A percentile compares a stretch with the other conserved stretches of the same genome.
phyloP scores from a whole-genome alignment of 2,888 invertebrate genomes.

The Ectemnius lituratus region DNA sequence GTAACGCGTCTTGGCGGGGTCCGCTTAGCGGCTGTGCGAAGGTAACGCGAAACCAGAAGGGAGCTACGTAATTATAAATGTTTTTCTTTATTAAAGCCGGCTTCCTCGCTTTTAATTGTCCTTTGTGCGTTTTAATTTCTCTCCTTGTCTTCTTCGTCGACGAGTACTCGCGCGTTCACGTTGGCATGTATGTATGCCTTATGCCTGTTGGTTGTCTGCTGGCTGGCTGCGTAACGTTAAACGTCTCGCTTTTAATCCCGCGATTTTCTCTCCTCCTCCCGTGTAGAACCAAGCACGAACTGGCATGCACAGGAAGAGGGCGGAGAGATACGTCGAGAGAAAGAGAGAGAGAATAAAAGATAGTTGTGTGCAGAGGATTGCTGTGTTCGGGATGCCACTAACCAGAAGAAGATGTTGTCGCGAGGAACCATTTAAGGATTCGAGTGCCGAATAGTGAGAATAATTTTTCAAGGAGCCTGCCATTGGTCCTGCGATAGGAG shows the following conservation, averaged over 20 bases:
- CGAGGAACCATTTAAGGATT: background rate
- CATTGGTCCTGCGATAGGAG: no score
- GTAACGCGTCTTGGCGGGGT: background rate
- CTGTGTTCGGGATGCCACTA: constrained; percentile 11
- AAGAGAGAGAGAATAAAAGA: constrained; percentile 13
- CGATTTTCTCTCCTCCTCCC: constrained; percentile 25
- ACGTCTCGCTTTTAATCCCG: constrained; percentile 49
- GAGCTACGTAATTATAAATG: constrained; percentile 21
- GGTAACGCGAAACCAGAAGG: constrained; percentile 6
- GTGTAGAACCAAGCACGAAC: constrained; percentile 12
- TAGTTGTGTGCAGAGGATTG: constrained; percentile 21
- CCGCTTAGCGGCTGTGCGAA: background rate
- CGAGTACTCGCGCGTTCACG: background rate
- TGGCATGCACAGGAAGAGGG: constrained; percentile 9
- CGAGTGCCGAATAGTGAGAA: no score
- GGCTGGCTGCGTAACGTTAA: constrained; percentile 47
- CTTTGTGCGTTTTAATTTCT: constrained; percentile 58
- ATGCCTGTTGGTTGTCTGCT: no score
- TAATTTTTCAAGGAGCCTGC: no score
- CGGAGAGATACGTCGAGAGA: background rate
- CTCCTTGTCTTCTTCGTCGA: constrained; percentile 36
- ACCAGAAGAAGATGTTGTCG: constrained; percentile 29
- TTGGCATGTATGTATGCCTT: no score
- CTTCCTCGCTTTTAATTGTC: constrained; percentile 55
- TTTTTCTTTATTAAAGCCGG: constrained; percentile 36